Evolutionary conservation across 1,140 invertebrate genomes (phyloP).

Genomic region (Eurosta solidaginis): DNA sequence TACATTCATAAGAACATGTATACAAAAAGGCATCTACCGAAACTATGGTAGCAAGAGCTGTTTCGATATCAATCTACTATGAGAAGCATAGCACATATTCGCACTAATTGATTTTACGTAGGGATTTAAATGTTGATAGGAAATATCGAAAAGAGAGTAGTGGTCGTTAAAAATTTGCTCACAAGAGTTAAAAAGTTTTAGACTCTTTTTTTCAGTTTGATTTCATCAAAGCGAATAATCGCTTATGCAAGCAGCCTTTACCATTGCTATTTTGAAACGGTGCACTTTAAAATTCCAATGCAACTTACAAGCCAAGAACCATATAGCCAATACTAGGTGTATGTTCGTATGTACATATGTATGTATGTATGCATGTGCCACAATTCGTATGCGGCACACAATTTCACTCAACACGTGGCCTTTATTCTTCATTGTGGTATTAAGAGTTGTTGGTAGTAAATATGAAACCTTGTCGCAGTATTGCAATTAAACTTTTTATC

Average conservation of each 20-base stretch:
- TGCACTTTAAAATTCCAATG: no score
- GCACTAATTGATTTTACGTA: not conserved
- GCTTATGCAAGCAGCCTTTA: no score
- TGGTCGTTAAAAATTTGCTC: no score
- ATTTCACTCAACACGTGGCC: not conserved
- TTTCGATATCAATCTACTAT: not conserved
- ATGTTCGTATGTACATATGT: not conserved
- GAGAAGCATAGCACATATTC: not conserved
- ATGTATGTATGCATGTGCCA: not conserved
- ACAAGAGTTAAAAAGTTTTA: no score
- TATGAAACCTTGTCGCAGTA: not conserved
- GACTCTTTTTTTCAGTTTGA: no score
- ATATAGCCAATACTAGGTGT: no score
- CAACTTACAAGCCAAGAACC: no score
- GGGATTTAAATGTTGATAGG: not conserved
- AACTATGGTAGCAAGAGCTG: not conserved
- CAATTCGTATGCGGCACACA: not conserved
- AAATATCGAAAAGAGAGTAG: not conserved
- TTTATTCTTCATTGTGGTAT: not conserved
- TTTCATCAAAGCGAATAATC: no score
- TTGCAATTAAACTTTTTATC: slow-evolving; percentile 20
- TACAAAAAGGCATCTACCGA: not conserved
- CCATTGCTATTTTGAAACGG: no score
- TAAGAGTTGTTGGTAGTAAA: not conserved
- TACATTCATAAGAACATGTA: no score